Percentiles rank a stretch among this genome's conserved stretches.
Evolutionary conservation across 2,888 invertebrate genomes (phyloP).

Genomic region (Drosophila borborema): DNA sequence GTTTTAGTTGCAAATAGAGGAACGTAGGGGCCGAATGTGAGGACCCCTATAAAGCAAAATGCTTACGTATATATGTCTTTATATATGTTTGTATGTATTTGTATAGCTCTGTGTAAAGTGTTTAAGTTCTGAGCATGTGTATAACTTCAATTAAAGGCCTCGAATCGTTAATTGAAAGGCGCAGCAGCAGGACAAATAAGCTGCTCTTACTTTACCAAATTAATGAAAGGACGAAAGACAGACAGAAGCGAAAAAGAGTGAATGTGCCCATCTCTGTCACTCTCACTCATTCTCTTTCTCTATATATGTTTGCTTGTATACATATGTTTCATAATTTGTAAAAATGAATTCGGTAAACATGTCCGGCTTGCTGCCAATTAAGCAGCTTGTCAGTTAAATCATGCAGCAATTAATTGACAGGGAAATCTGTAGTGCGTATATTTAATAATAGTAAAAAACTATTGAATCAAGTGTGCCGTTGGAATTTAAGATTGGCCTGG

Average conservation of each 20-base stretch:
- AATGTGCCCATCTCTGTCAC: not conserved
- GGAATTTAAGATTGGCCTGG: not conserved
- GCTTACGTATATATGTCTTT: not conserved
- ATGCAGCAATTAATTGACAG: conserved; percentile 7
- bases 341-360: conserved; percentile 20
- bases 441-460: not conserved
- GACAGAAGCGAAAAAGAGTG: not conserved
- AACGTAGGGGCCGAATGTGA: conserved; percentile 17
- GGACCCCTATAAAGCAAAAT: conserved; percentile 11
- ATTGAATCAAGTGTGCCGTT: not conserved
- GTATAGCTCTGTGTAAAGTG: not conserved
- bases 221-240: conserved; percentile 12
- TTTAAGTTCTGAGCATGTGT: conserved; percentile 19
- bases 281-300: not conserved
- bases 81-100: not conserved
- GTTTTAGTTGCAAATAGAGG: conserved; percentile 34
- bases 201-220: conserved; percentile 49
- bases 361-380: conserved; percentile 15
- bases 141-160: conserved; percentile 65
- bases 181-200: conserved; percentile 21
- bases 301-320: not conserved
- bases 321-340: conserved; percentile 13
- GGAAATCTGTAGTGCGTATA: not conserved
- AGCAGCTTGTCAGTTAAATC: conserved; percentile 8
- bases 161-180: conserved; percentile 67